These are phyloP conservation scores for Cepaea nemoralis DNA, from an alignment of 1,140 invertebrate genomes.

Conservation along the genomic window DNA sequence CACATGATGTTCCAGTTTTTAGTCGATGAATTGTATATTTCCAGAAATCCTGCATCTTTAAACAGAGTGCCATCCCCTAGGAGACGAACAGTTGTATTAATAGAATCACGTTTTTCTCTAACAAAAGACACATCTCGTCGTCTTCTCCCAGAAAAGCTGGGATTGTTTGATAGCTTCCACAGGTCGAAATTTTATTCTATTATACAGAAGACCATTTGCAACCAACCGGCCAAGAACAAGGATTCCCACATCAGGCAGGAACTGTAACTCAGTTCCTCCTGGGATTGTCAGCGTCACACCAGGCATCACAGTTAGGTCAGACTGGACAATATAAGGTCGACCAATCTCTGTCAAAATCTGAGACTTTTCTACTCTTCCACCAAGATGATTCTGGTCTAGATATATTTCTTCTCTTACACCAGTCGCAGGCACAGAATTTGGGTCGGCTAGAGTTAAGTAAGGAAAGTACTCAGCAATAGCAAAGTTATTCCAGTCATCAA, in stretches of 20 bases:
- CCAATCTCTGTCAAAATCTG: slow-evolving; percentile 79
- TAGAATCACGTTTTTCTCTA: slow-evolving; percentile 33
- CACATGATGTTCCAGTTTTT: slow-evolving; percentile 97
- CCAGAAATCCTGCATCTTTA: slow-evolving; percentile 82
- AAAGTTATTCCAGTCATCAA: slow-evolving; percentile 99
- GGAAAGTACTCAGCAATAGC: slow-evolving; percentile 91
- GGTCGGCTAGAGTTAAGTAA: slow-evolving; percentile 77
- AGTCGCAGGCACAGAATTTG: slow-evolving; percentile 67
- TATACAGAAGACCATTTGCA: slow-evolving; percentile 83
- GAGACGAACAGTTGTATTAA: slow-evolving; percentile 43
- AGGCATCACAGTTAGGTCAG: slow-evolving; percentile 97
- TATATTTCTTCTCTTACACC: slow-evolving; percentile 69
- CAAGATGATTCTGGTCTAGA: slow-evolving; percentile 75
- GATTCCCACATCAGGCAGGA: slow-evolving; percentile 96
- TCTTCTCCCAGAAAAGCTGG: not conserved
- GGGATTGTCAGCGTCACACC: slow-evolving; percentile 85
- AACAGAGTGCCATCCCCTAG: slow-evolving; percentile 55
- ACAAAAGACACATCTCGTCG: not conserved
- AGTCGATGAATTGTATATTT: slow-evolving; percentile 95
- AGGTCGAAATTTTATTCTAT: slow-evolving; percentile 74
- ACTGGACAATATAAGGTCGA: slow-evolving; percentile 85
- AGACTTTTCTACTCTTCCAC: slow-evolving; percentile 85
- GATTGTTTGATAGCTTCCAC: slow-evolving; percentile 33
- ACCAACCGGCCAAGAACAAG: slow-evolving; percentile 92
- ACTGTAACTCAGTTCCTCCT: slow-evolving; percentile 92